Evolutionary conservation across 1,140 invertebrate genomes (phyloP).

Genomic region (Neuroterus valhalla): DNA sequence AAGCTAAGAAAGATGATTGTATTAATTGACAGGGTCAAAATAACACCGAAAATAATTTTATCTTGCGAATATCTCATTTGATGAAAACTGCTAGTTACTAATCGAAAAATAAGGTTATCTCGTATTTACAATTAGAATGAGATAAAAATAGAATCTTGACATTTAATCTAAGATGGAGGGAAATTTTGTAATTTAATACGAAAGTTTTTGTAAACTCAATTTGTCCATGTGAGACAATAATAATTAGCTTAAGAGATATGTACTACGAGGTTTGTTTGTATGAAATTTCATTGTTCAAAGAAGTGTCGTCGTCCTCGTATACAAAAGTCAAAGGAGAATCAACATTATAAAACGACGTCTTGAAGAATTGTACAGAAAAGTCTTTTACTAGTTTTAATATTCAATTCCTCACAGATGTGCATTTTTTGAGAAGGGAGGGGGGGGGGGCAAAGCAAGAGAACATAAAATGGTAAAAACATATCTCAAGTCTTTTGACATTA

Average conservation of each 20-base stretch:
- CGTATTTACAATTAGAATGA: not conserved
- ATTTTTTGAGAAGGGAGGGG: not conserved
- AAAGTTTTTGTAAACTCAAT: not conserved
- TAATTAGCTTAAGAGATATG: conserved; percentile 7
- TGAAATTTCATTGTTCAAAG: conserved; percentile 11
- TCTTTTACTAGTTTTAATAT: not conserved
- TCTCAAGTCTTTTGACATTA: not conserved
- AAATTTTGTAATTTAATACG: not conserved
- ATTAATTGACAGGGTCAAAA: conserved; percentile 6
- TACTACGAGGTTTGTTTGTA: not conserved
- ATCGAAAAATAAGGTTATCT: no score
- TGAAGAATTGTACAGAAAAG: no score
- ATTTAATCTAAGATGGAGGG: conserved; percentile 2
- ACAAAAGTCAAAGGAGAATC: not conserved
- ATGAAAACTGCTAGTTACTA: no score
- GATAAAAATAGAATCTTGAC: conserved; percentile 2
- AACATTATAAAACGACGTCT: not conserved
- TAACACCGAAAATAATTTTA: not conserved
- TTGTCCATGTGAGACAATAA: conserved; percentile 10
- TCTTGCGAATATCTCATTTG: not conserved
- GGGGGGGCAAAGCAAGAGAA: no score
- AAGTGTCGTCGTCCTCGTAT: no score
- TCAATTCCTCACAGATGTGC: not conserved
- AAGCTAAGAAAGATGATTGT: conserved; percentile 4
- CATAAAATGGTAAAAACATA: not conserved